Conservation (phyloP, 2,797 vertebrate species). For the Enteromius argenteus region DNA sequence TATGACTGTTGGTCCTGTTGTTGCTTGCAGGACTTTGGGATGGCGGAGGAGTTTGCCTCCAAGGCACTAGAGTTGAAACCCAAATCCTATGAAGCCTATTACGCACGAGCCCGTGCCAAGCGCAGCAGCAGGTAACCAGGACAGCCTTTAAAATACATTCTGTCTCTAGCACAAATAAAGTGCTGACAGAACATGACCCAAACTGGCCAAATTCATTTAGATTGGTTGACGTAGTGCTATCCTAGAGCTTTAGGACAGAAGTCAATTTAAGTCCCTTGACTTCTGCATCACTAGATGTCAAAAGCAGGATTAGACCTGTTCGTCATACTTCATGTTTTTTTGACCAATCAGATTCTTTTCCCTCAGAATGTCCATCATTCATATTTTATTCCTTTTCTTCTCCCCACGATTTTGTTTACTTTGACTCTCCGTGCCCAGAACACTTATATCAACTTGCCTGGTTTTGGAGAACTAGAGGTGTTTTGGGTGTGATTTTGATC, state of each 20-base stretch:
- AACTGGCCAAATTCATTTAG: conserved; percentile 8
- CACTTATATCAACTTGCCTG: neutral
- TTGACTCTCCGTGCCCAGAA: neutral
- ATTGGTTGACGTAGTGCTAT: conserved; percentile 1
- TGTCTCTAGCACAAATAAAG: conserved; percentile 1
- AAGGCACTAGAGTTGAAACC: conserved; percentile 96
- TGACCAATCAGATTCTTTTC: conserved; percentile 54
- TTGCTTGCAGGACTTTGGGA: conserved; percentile 89
- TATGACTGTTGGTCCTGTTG: conserved; percentile 65
- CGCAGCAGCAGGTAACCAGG: conserved; percentile 93
- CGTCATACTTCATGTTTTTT: conserved; percentile 47
- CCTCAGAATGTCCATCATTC: conserved; percentile 52
- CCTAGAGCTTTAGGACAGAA: neutral
- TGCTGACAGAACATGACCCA: conserved; percentile 22
- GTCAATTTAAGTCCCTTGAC: conserved; percentile 17
- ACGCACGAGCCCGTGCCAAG: conserved; percentile 95
- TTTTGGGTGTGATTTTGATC: neutral
- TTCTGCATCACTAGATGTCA: conserved; percentile 18
- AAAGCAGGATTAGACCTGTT: conserved; percentile 40
- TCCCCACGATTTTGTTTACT: conserved; percentile 31
- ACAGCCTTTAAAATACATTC: conserved; percentile 47
- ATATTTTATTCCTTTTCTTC: conserved; percentile 47
- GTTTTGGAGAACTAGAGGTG: neutral
- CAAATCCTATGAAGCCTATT: conserved; percentile 96
- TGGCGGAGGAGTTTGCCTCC: conserved; percentile 96